Percentiles rank a stretch among this genome's conserved stretches.
These are phyloP conservation scores for Odontothrips loti DNA, from an alignment of 2,888 invertebrate species.

Conservation along the genomic window DNA sequence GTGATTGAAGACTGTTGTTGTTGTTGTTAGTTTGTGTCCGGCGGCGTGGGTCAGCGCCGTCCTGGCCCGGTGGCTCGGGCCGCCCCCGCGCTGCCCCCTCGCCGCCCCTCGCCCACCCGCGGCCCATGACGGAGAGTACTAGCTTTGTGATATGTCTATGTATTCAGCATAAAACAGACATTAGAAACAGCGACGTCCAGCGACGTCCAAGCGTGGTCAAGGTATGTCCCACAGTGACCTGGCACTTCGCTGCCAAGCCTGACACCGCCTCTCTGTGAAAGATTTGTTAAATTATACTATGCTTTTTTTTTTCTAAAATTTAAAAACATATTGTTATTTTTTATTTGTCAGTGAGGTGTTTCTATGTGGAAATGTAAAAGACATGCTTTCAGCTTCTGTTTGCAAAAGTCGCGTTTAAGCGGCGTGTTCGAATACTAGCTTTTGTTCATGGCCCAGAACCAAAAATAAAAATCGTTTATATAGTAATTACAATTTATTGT, in stretches of 20 bases:
- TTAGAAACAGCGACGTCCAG: conserved; percentile 9
- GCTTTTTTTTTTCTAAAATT: not conserved
- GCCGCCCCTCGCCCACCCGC: not conserved
- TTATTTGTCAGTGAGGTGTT: too few relatives aligned
- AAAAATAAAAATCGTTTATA: not conserved
- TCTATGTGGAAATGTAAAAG: too few relatives aligned
- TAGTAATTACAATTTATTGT: not conserved
- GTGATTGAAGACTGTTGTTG: conserved; percentile 26
- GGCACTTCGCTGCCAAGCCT: too few relatives aligned
- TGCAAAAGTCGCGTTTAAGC: too few relatives aligned
- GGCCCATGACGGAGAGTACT: not conserved
- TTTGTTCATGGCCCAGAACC: not conserved
- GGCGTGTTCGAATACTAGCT: too few relatives aligned
- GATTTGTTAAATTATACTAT: not conserved
- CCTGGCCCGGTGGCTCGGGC: not conserved
- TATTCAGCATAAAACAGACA: conserved; percentile 14
- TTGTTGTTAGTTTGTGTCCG: conserved; percentile 9
- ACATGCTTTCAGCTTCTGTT: too few relatives aligned
- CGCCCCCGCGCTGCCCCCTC: not conserved
- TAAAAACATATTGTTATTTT: not conserved
- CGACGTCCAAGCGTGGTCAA: not conserved
- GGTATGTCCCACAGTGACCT: not conserved
- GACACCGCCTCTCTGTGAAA: too few relatives aligned
- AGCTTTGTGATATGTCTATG: conserved; percentile 25
- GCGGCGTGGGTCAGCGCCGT: not conserved